Evolutionary conservation across 2,888 invertebrate species (phyloP), one percentile per base, ranked within the genome.

Genomic region (Miltochrista miniata): DNA sequence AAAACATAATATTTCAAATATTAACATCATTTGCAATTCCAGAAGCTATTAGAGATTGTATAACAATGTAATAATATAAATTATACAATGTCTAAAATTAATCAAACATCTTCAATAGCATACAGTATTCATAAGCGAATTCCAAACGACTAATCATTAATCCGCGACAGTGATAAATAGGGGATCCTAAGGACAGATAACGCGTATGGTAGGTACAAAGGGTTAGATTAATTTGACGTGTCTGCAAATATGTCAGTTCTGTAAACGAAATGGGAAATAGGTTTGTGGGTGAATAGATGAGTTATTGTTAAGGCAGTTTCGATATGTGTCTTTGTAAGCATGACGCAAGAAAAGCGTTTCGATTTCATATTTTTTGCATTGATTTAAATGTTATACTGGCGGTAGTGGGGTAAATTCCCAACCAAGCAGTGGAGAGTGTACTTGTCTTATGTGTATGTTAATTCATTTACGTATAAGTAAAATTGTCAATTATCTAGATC

Each of bases 121-220:
- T 60, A 42, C 54, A 51, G 56, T 74, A 72, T 73, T 74, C 74
- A 69, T 74, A 74, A 72, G 65, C 68, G 63, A 68, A 72, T 74
- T 66, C 69, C 67, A 24, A 65, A 61, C 63, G 67, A 76, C 78
- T 80, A 77, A 81, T 85, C 82, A 83, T 76, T 83, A 79, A 80
- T 70, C 68, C 41, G 39, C 68, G 81, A 83, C 81, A 76, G 70
- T 80, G 82, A 83, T 67, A 56, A 61, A 68, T 67, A 59, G 54
- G 44, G 41, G 9, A 35, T 34, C 39, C 42, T 45, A 8, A 1
- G 7, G 35, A 56, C 59, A 56, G 64, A 61, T 47, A 48, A 36
- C 35, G 44, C n/a, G 52, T n/a, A n/a, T n/a, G n/a, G n/a, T 14
- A 52, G 52, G 52, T 37, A 52, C 39, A 24, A 51, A 61, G 34